Base-by-base conservation (phyloP, 2,888 invertebrate species). In the Patella pellucida region DNA sequence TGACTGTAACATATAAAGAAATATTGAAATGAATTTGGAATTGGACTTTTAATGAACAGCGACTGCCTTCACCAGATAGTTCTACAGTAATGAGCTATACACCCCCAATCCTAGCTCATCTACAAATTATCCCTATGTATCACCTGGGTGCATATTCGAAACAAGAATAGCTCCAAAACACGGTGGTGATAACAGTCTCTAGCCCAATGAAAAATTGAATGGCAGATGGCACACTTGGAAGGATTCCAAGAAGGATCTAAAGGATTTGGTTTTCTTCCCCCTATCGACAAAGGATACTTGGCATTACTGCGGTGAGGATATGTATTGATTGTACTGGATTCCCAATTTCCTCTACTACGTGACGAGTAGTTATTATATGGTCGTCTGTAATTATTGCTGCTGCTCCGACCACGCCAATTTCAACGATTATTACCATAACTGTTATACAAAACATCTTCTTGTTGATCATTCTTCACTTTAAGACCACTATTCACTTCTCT, bases 141-240 rank as follows among this genome's bases (percentile, higher is more conserved):
- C n/a, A n/a, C n/a, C n/a, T n/a, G n/a, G n/a, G n/a, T n/a, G n/a
- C n/a, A n/a, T n/a, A n/a, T n/a, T n/a, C n/a, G n/a, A n/a, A n/a
- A n/a, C n/a, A n/a, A n/a, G n/a, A n/a, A n/a, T n/a, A n/a, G n/a
- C n/a, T n/a, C n/a, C n/a, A n/a, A n/a, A n/a, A n/a, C n/a, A n/a
- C n/a, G n/a, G n/a, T n/a, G n/a, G n/a, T n/a, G n/a, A n/a, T n/a
- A n/a, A n/a, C n/a, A n/a, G n/a, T n/a, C n/a, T n/a, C n/a, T n/a
- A 19, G 50, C 69, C 69, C 31, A 41, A 69, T 69, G 69, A 27
- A 27, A 50, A 15, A 69, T 41, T 11, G 69, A 69, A 19, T 50
- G 19, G 23, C 69, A 69, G 23, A 27, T 69, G 5, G 50, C 31
- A 69, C 69, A 69, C 16, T 41, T 69, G 16, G 50, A 50, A 7